These are phyloP conservation scores for Odontocerum albicorne DNA, from an alignment of 2,888 invertebrate genomes.

Conservation along the genomic window DNA sequence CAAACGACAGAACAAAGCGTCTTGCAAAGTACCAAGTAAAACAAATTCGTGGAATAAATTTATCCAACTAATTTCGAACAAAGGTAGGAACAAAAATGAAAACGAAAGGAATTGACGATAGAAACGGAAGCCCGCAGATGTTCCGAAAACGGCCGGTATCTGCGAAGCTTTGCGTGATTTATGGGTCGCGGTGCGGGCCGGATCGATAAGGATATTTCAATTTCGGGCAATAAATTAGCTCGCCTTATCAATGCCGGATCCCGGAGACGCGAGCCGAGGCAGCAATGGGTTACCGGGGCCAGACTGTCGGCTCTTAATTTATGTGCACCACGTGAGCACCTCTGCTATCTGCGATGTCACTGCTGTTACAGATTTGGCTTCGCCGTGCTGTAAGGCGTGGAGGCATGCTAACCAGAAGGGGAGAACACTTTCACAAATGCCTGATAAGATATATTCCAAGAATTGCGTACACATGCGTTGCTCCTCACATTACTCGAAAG, in stretches of 20 bases:
- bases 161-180: conserved; percentile 23
- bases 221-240: conserved; percentile 32
- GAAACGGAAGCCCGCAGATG: background rate
- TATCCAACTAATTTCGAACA: too few relatives aligned
- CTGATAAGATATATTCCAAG: too few relatives aligned
- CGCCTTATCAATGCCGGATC: conserved; percentile 27
- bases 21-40: too few relatives aligned
- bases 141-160: background rate
- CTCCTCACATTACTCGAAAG: too few relatives aligned
- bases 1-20: too few relatives aligned
- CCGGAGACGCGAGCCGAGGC: conserved; percentile 14
- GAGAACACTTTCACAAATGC: too few relatives aligned
- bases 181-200: conserved; percentile 1
- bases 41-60: too few relatives aligned
- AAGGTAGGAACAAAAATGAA: too few relatives aligned
- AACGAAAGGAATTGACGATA: too few relatives aligned
- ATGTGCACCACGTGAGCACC: conserved; percentile 1
- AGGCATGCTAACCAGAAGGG: too few relatives aligned
- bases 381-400: background rate
- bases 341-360: background rate
- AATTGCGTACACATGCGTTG: too few relatives aligned
- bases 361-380: background rate
- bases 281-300: background rate
- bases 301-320: conserved; percentile 11
- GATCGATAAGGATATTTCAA: conserved; percentile 33